These are phyloP conservation scores for Actenoides hombroni DNA, from an alignment of 2,113 vertebrate species.

Conservation along the genomic window DNA sequence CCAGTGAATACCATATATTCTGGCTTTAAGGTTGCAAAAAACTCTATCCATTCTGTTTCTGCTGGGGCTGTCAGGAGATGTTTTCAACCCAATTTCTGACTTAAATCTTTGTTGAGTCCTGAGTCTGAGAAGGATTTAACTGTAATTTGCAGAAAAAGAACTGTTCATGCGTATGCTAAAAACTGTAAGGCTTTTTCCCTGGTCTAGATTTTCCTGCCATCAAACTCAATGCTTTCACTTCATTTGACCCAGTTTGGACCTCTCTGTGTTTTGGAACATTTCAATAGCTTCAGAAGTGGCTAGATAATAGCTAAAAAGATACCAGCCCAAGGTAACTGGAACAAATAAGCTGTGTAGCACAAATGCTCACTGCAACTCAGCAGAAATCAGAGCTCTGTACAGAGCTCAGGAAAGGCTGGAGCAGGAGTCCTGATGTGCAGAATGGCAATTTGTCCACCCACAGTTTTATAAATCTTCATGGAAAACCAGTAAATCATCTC, in stretches of 20 bases:
- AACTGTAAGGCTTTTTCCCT: background rate
- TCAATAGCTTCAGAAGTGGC: constrained; percentile 17
- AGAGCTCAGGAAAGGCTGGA: background rate
- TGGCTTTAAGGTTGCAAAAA: background rate
- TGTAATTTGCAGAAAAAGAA: background rate
- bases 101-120: background rate
- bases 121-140: background rate
- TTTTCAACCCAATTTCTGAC: background rate
- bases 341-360: background rate
- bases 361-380: background rate
- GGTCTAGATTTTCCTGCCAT: background rate
- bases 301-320: constrained; percentile 52
- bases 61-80: background rate
- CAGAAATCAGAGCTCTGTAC: background rate
- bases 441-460: background rate
- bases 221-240: constrained; percentile 4
- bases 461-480: background rate
- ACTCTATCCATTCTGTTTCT: background rate
- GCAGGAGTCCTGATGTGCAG: background rate
- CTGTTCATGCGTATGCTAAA: background rate
- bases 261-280: constrained; percentile 29
- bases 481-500: background rate
- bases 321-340: constrained; percentile 7
- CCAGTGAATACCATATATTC: background rate
- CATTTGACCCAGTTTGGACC: background rate